Base-by-base conservation (phyloP, 2,797 vertebrate species). In the Anniella stebbinsi region DNA sequence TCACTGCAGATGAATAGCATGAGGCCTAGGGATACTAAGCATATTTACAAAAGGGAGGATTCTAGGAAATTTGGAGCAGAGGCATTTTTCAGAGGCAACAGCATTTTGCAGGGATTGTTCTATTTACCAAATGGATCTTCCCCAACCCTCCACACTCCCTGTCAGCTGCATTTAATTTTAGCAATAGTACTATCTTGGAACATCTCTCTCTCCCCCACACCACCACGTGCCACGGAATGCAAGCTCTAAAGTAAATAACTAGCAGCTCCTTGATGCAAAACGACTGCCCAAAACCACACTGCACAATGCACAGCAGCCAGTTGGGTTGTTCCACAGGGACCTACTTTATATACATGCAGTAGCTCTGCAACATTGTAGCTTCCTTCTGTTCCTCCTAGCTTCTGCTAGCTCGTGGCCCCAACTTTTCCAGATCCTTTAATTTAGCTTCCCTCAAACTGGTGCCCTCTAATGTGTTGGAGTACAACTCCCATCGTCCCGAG, bases 161-260 rank as follows among this genome's bases (percentile, higher is more conserved):
- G 91, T 82, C 95, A 95, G 93, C 93, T 97, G 95, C 70, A 90
- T 94, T 95, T 96, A 94, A 96, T 97, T 97, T 95, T 96, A 95
- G 95, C 94, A 94, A 92, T 76, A 87, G 90, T 88, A 87, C 92
- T 96, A 96, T 95, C 96, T 96, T 91, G 89, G 93, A 93, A 92
- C 94, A 96, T 96, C 95, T 95, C 95, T 95, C 96, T 11, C n/a
- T n/a, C n/a, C n/a, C n/a, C n/a, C n/a, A n/a, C n/a, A n/a, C n/a
- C n/a, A n/a, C 17, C 38, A 95, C 94, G 90, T 21, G 95, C 94
- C 92, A 92, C 3, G 88, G 96, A 96, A 96, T 96, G 94, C 89
- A 91, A 93, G 89, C 91, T 92, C 93, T 94, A 93, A 94, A 95
- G 95, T 92, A 95, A 97, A 97, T 94, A 97, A 96, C 94, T 95